Percentiles rank a stretch among this genome's conserved stretches.
These are phyloP conservation scores for Gadopsis bispinosus DNA, from an alignment of 2,797 vertebrate species.

Conservation along the genomic window DNA sequence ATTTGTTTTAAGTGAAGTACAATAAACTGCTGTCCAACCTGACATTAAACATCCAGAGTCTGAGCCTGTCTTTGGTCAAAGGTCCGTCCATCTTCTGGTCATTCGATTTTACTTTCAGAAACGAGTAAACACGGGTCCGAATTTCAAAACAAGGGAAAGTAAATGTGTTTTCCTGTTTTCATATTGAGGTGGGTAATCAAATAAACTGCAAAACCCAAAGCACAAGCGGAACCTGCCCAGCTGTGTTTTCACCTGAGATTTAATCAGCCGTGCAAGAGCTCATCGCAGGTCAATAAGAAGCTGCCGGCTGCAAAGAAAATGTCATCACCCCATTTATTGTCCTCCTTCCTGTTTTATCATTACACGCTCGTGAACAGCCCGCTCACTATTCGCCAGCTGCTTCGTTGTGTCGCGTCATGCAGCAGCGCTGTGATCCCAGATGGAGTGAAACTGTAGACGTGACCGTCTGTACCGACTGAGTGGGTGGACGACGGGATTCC, in stretches of 20 bases:
- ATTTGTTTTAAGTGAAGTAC: neutral
- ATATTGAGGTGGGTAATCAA: too few relatives aligned
- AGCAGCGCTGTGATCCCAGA: too few relatives aligned
- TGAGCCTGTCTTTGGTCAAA: too few relatives aligned
- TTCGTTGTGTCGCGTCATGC: neutral
- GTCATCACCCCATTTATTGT: rapidly evolving
- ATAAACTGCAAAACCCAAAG: too few relatives aligned
- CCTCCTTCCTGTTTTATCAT: neutral
- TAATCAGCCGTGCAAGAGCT: neutral
- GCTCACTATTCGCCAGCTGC: rapidly evolving
- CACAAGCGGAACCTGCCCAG: neutral
- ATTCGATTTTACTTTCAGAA: too few relatives aligned
- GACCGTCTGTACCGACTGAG: neutral
- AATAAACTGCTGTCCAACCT: neutral
- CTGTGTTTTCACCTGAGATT: too few relatives aligned
- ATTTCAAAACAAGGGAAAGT: too few relatives aligned
- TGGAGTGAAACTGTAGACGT: neutral
- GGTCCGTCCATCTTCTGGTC: too few relatives aligned
- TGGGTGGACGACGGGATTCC: neutral
- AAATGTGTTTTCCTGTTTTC: too few relatives aligned
- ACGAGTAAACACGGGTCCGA: too few relatives aligned
- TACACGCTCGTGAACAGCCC: neutral
- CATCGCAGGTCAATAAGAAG: neutral
- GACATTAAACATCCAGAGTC: neutral
- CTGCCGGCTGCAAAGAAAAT: neutral